Base-by-base conservation (phyloP, 2,888 invertebrate species). In the Calameuta filiformis region DNA sequence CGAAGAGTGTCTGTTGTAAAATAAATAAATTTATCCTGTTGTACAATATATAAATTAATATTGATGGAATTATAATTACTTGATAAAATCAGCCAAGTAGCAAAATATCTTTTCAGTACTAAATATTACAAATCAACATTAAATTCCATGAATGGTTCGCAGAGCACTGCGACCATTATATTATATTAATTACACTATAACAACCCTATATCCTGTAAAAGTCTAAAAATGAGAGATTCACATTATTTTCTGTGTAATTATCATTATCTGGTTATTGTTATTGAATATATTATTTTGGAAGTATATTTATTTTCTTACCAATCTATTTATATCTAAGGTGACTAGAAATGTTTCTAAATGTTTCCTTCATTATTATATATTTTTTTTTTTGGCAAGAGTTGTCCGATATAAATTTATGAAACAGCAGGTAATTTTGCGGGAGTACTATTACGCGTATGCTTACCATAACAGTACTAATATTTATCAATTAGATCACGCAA, bases 361-460 rank as follows among this genome's bases (percentile, higher is more conserved):
- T 75, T 11, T 78, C 79, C 81, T 77, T 79, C 79, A 69, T 79
- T 82, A 74, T 79, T 79, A 80, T 80, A 79, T 81, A 80, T 75
- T 68, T 82, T 82, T 82, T 82, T 83, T 89, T 87, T 87, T 88
- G 89, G 87, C 89, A 89, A 88, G 85, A 86, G 84, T 83, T 80
- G 83, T 87, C 83, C 80, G 82, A 88, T 89, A 89, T 86, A 90
- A 90, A 90, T 88, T 87, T 89, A 90, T 78, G 87, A 90, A 90
- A 90, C 84, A 87, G 85, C 85, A 84, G 83, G 69, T 68, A 15
- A 31, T 30, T 37, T 75, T 35, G 31, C 35, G 9, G 12, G 68
- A 74, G 68, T 77, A 77, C 35, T 35, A 77, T 74, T 68, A 35
- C 35, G 30, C 68, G 68, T 74, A 30, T 12, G 33, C 71, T 31